phyloP scores from a whole-genome alignment of 2,888 invertebrate species.

The Tenthredo notha region DNA sequence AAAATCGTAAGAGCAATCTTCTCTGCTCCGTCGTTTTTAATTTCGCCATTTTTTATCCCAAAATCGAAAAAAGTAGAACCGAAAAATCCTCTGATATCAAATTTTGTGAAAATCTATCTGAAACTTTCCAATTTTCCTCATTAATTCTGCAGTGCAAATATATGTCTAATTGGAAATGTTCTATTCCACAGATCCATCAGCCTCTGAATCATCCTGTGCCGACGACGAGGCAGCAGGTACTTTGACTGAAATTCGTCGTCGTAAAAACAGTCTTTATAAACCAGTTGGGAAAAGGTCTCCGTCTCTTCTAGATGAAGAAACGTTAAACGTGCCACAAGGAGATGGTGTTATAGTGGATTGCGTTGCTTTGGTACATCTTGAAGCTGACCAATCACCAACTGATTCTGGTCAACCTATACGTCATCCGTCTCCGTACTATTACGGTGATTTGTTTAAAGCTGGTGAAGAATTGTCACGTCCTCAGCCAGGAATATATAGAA shows the following conservation, averaged over 20 bases:
- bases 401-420: conserved; percentile 81
- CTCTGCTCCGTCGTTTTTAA: neutral
- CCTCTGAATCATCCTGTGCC: conserved; percentile 73
- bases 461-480: conserved; percentile 79
- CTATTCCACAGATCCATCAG: conserved; percentile 71
- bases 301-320: conserved; percentile 51
- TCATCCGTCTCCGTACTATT: conserved; percentile 91
- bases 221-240: conserved; percentile 69
- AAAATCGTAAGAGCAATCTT: neutral
- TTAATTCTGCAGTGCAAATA: neutral
- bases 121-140: too few species aligned
- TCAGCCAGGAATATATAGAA: conserved; percentile 81
- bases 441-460: conserved; percentile 87
- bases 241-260: conserved; percentile 63
- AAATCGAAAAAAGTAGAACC: neutral
- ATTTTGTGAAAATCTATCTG: neutral
- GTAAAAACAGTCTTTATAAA: conserved; percentile 63
- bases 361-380: conserved; percentile 71
- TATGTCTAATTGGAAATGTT: neutral
- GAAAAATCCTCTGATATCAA: neutral
- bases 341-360: conserved; percentile 68
- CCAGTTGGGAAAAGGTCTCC: conserved; percentile 53
- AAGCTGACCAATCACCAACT: conserved; percentile 78
- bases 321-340: conserved; percentile 20
- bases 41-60: neutral